Percentiles rank a stretch among this genome's conserved stretches.
These are phyloP conservation scores for Tinamus guttatus DNA, from an alignment of 2,113 vertebrate genomes.

Conservation along the genomic window DNA sequence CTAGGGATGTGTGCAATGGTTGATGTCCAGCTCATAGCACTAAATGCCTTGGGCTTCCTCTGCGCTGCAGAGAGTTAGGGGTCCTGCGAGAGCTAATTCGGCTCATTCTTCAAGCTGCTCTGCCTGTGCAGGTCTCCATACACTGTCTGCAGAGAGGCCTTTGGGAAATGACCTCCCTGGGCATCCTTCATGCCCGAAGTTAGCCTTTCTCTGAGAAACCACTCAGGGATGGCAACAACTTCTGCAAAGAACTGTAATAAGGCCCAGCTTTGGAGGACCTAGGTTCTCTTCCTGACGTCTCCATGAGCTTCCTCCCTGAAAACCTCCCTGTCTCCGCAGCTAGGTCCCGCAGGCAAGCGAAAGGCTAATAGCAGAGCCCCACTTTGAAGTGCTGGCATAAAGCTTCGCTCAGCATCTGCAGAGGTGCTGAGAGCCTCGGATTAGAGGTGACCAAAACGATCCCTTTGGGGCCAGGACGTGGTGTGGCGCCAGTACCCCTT, in stretches of 20 bases:
- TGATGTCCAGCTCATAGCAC: neutral
- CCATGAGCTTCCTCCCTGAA: neutral
- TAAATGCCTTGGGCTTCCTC: neutral
- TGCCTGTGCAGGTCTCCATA: neutral
- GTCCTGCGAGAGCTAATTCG: neutral
- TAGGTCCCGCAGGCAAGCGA: neutral
- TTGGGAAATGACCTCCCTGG: neutral
- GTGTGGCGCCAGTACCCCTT: neutral
- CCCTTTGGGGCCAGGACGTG: neutral
- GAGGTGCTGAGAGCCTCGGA: neutral
- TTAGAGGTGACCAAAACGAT: neutral
- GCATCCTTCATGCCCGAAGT: neutral
- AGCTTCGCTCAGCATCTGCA: neutral
- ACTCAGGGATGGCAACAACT: neutral
- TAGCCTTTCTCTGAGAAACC: neutral
- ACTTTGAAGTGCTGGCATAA: neutral
- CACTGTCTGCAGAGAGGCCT: neutral
- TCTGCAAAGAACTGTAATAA: neutral
- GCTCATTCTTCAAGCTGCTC: neutral
- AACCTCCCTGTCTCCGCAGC: neutral
- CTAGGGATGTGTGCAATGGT: rapidly evolving
- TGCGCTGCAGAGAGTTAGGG: neutral
- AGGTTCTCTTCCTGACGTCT: neutral
- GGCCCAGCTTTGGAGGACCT: neutral
- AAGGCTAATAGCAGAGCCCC: neutral